A percentile compares a stretch with the other conserved stretches of the same genome.
phyloP scores from a whole-genome alignment of 2,888 invertebrate species.

The Embidobia sp. region DNA sequence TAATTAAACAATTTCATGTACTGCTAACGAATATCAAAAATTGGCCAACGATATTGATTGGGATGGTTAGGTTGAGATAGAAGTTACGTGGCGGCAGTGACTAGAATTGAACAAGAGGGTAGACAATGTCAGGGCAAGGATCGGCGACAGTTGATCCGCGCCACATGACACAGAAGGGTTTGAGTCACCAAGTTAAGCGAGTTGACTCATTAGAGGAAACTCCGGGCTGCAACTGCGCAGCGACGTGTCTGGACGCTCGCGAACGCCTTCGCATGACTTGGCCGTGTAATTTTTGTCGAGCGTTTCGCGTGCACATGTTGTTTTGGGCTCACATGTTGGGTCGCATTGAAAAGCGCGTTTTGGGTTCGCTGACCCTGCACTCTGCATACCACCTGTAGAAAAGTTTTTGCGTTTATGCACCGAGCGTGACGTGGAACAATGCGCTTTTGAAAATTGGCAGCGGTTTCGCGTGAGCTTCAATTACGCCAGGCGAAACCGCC shows the following conservation, averaged over 20 bases:
- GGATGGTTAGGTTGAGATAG: no score
- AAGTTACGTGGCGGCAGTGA: no score
- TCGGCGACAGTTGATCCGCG: slow-evolving; percentile 12
- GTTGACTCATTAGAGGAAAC: slow-evolving; percentile 54
- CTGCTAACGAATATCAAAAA: no score
- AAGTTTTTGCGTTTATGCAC: slow-evolving; percentile 73
- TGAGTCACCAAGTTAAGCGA: slow-evolving; percentile 31
- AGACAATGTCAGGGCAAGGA: no score
- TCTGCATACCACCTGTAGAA: slow-evolving; percentile 72
- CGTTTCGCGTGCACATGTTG: slow-evolving; percentile 52
- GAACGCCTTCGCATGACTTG: slow-evolving; percentile 35
- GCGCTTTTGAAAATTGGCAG: slow-evolving; percentile 74
- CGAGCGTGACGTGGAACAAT: slow-evolving; percentile 72
- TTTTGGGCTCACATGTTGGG: slow-evolving; percentile 53
- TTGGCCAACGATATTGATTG: no score
- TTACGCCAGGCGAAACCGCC: slow-evolving; percentile 68
- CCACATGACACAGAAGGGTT: slow-evolving; percentile 6
- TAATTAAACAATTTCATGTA: no score
- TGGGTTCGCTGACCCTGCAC: slow-evolving; percentile 51
- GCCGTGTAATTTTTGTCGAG: slow-evolving; percentile 50
- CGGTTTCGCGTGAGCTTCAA: slow-evolving; percentile 72
- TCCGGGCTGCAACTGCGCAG: slow-evolving; percentile 28
- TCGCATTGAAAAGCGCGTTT: slow-evolving; percentile 55
- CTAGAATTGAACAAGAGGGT: no score
- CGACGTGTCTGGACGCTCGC: not conserved